Base-by-base conservation (phyloP, 2,797 vertebrate genomes). In the Scyliorhinus canicula region DNA sequence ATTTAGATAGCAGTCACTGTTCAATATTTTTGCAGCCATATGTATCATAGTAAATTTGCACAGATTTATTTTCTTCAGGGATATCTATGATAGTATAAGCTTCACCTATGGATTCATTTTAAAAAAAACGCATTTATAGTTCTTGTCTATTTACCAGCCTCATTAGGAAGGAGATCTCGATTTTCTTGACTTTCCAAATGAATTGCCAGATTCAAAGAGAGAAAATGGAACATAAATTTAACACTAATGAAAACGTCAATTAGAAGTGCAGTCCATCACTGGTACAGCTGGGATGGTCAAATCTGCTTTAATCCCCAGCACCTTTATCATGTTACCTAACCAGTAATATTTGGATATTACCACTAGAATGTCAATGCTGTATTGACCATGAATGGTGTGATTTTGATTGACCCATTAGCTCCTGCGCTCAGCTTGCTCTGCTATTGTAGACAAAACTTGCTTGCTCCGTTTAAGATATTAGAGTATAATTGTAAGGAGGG, bases 241-340 rank as follows among this genome's bases (percentile, higher is more conserved):
- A 97, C 96, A 97, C 98, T 98, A 98, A 98, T 98, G 98, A 98
- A 98, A 98, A 98, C 98, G 98, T 98, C 98, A 98, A 97, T 98
- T 97, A 98, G 97, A 97, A 97, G 96, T 95, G 96, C 97, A 96
- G 97, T 98, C 97, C 97, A 98, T 98, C 98, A 98, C 96, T 95
- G 96, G 95, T 95, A 96, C 96, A 97, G 97, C 97, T 98, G 98
- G 98, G 98, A 96, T 96, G 96, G 96, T 96, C 96, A 96, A 96
- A 95, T 95, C 95, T 96, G 97, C 96, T 96, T 95, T 95, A 95
- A 96, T 96, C 95, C 95, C 96, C 97, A 74, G 5, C 95, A 95
- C 96, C 96, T 96, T 96, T 96, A 95, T 95, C 95, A 96, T 95
- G 95, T 96, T 96, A 97, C 96, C 95, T 95, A 96, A 96, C 95